phyloP scores from a whole-genome alignment of 2,888 invertebrate species.

The Xestia sexstrigata region DNA sequence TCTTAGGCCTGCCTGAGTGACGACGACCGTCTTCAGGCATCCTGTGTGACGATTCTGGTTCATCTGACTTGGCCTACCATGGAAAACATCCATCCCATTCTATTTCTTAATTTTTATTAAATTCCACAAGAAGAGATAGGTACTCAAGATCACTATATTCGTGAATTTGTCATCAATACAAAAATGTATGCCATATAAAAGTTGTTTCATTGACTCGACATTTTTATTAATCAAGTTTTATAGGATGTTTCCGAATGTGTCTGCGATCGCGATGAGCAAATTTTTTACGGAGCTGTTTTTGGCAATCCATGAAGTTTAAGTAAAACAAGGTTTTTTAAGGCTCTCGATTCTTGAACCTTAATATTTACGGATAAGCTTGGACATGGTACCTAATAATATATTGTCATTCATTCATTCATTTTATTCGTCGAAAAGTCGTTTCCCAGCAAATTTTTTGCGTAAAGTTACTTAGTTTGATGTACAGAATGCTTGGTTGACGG shows the following conservation, averaged over 20 bases:
- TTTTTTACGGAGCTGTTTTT: conserved; percentile 12
- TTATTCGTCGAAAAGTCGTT: too few relatives aligned
- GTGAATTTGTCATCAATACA: neutral
- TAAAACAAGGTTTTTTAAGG: conserved; percentile 7
- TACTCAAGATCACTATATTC: neutral
- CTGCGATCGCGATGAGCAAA: conserved; percentile 3
- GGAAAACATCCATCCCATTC: neutral
- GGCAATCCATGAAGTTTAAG: conserved; percentile 20
- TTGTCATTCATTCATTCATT: neutral
- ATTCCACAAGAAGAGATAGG: neutral
- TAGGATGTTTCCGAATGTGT: conserved; percentile 32
- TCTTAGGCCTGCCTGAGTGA: neutral
- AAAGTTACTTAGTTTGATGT: too few relatives aligned
- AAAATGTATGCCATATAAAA: neutral
- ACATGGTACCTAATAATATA: neutral
- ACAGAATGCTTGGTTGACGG: too few relatives aligned
- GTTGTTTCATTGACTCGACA: conserved; percentile 25
- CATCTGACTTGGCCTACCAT: neutral
- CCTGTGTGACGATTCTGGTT: neutral
- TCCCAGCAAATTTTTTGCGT: too few relatives aligned
- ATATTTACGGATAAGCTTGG: neutral
- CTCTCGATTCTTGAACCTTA: conserved; percentile 10
- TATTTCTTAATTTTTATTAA: neutral
- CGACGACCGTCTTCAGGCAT: neutral
- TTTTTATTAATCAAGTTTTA: conserved; percentile 32